Conservation (phyloP, 2,888 invertebrate species). For the Odontomyia ornata region DNA sequence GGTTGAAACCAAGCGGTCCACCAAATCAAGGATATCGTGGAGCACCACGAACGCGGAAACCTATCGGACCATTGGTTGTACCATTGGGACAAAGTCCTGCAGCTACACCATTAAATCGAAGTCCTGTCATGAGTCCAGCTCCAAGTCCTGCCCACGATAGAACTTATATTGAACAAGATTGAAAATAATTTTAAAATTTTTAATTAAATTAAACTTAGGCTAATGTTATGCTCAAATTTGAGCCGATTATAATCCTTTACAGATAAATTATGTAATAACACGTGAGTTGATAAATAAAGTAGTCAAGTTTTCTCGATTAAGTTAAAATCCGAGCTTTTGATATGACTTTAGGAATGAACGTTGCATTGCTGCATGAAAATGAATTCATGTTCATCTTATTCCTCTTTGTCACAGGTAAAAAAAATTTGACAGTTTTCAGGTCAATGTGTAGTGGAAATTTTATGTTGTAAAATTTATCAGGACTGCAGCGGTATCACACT, state of each 20-base stretch:
- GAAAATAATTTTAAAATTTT: background rate
- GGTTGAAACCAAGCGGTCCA: slow-evolving; percentile 73
- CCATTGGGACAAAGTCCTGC: slow-evolving; percentile 62
- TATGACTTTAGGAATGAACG: too few relatives aligned
- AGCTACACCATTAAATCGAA: slow-evolving; percentile 59
- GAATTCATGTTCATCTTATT: too few relatives aligned
- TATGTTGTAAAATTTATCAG: too few relatives aligned
- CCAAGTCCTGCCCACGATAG: slow-evolving; percentile 59
- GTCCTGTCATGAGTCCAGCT: slow-evolving; percentile 62
- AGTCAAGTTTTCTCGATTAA: slow-evolving; percentile 14
- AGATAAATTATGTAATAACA: slow-evolving; percentile 15
- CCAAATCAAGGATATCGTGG: slow-evolving; percentile 72
- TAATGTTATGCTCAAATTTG: slow-evolving; percentile 8
- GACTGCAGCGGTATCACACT: too few relatives aligned
- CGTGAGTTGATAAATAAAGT: slow-evolving; percentile 25
- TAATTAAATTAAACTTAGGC: slow-evolving; percentile 29
- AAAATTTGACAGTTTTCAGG: too few relatives aligned
- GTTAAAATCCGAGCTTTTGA: background rate
- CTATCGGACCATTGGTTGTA: slow-evolving; percentile 64
- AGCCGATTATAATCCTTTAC: background rate
- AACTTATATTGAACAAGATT: slow-evolving; percentile 33
- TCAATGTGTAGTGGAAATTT: too few relatives aligned
- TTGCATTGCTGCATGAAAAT: too few relatives aligned
- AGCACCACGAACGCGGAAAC: slow-evolving; percentile 68
- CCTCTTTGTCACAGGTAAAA: too few relatives aligned